Evolutionary conservation across 2,113 vertebrate genomes (phyloP).

Genomic region (Numida meleagris): DNA sequence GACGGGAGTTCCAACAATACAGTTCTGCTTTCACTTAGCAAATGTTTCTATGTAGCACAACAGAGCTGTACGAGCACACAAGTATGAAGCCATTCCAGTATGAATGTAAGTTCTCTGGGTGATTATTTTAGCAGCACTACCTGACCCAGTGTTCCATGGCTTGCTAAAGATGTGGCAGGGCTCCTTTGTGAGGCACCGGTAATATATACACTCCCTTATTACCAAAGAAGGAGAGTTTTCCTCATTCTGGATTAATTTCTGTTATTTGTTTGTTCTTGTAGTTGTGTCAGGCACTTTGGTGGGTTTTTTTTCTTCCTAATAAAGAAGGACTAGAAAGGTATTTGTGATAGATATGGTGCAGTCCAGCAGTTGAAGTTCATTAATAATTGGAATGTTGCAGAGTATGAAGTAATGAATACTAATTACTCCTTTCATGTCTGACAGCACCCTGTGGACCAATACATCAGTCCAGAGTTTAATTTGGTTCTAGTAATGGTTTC

Average conservation of each 20-base stretch:
- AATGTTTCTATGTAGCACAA: neutral
- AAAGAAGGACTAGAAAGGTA: conserved; percentile 84
- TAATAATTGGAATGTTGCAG: conserved; percentile 99
- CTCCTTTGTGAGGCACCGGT: neutral
- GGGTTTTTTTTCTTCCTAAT: conserved; percentile 82
- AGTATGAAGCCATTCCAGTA: neutral
- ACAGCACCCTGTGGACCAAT: conserved; percentile 94
- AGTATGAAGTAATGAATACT: conserved; percentile 99
- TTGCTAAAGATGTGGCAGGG: neutral
- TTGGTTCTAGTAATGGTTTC: conserved; percentile 99
- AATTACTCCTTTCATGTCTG: conserved; percentile 99
- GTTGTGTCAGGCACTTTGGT: conserved; percentile 6
- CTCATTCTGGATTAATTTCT: neutral
- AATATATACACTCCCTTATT: neutral
- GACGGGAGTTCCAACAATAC: neutral
- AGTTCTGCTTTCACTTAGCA: neutral
- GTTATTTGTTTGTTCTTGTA: conserved; percentile 36
- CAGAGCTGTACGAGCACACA: neutral
- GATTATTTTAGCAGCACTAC: neutral
- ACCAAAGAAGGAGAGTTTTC: neutral
- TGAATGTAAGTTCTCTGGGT: neutral
- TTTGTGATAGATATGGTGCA: conserved; percentile 92
- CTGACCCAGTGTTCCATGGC: neutral
- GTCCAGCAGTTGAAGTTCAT: conserved; percentile 97
- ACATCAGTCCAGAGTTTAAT: conserved; percentile 99